These are phyloP conservation scores for Agrilus biguttatus DNA, from an alignment of 2,888 invertebrate genomes.

Conservation along the genomic window DNA sequence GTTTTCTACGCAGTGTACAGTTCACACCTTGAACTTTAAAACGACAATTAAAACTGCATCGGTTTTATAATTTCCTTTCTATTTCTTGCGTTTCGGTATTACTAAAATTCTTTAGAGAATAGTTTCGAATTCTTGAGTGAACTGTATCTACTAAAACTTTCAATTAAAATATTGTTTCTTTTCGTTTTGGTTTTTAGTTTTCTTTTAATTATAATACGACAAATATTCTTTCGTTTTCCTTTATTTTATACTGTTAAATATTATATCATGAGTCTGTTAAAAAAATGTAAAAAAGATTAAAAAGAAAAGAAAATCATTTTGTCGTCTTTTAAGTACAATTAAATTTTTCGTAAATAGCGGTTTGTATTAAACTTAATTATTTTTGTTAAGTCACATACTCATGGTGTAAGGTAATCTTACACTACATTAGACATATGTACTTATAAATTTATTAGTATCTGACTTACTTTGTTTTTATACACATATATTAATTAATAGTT, in stretches of 20 bases:
- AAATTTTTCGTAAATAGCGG: too few species aligned
- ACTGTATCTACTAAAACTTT: too few species aligned
- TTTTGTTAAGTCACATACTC: not conserved
- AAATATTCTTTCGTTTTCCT: constrained; percentile 2
- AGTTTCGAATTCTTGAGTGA: too few species aligned
- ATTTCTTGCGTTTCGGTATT: constrained; percentile 1
- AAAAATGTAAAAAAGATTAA: too few species aligned
- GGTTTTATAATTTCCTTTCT: not conserved
- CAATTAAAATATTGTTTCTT: constrained; percentile 3
- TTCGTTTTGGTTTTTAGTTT: constrained; percentile 2
- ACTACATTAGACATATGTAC: not conserved
- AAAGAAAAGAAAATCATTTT: too few species aligned
- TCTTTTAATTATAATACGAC: constrained; percentile 1
- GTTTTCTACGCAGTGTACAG: constrained; percentile 7
- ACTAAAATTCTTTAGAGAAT: not conserved
- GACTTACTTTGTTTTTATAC: too few species aligned
- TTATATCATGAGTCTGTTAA: not conserved
- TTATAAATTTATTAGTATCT: not conserved
- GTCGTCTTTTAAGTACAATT: too few species aligned
- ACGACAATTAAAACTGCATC: constrained; percentile 4
- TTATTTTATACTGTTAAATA: constrained; percentile 2
- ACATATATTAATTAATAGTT: too few species aligned
- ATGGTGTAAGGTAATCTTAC: constrained; percentile 1
- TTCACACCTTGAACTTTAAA: constrained; percentile 9
- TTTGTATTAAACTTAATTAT: not conserved